These are phyloP conservation scores for Eudasyphora cyanicolor DNA, from an alignment of 2,888 invertebrate genomes.

Conservation along the genomic window DNA sequence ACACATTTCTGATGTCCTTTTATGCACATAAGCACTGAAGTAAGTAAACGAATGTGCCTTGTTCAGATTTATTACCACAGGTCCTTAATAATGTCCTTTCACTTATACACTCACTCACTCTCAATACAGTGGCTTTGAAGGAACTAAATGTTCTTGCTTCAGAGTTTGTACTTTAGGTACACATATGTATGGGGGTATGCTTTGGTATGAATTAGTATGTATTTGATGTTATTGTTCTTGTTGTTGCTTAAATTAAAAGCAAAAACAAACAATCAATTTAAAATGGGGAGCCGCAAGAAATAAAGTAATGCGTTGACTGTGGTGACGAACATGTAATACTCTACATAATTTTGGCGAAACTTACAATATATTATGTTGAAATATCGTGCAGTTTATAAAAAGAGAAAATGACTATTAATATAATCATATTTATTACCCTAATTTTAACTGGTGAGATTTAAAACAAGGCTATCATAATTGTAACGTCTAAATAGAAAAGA, in stretches of 20 bases:
- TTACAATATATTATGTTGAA: no score
- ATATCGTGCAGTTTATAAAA: no score
- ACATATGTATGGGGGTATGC: no score
- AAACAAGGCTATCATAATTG: no score
- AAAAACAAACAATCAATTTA: conserved; percentile 23
- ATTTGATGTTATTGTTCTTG: not conserved
- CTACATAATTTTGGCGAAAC: no score
- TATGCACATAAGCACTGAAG: not conserved
- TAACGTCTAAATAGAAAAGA: no score
- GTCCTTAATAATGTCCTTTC: conserved; percentile 39
- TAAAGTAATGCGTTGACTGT: not conserved
- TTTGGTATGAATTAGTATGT: no score
- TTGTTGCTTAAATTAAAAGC: conserved; percentile 5
- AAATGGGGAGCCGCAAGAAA: not conserved
- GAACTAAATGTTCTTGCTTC: not conserved
- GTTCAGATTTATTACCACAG: conserved; percentile 56
- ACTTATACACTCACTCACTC: conserved; percentile 21
- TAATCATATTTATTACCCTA: no score
- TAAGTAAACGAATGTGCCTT: conserved; percentile 11
- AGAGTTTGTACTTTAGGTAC: not conserved
- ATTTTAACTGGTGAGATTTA: no score
- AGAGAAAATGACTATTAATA: no score
- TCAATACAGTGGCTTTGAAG: not conserved
- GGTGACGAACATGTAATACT: not conserved
- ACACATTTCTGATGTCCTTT: not conserved